phyloP scores from a whole-genome alignment of 2,888 invertebrate species.

The Cryptus armator region DNA sequence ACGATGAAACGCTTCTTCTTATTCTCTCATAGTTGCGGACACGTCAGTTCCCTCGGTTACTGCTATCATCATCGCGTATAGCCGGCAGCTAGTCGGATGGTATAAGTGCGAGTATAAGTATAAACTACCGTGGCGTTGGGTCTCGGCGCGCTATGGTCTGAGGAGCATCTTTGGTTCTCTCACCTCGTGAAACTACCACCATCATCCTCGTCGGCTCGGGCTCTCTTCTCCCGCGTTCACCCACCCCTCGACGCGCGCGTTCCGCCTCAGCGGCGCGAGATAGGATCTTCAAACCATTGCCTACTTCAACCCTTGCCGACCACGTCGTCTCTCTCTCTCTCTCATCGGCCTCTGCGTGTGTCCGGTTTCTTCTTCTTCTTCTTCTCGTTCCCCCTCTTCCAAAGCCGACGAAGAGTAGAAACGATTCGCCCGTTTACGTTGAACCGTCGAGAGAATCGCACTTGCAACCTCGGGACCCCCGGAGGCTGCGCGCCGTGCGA shows the following conservation, averaged over 20 bases:
- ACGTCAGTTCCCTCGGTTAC: constrained; percentile 76
- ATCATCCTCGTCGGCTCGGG: neutral
- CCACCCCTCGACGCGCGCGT: constrained; percentile 63
- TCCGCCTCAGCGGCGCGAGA: constrained; percentile 78
- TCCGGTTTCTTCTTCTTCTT: constrained; percentile 52
- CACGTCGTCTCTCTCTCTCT: constrained; percentile 37
- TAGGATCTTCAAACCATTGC: constrained; percentile 75
- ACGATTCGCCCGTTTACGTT: constrained; percentile 49
- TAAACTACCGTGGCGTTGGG: constrained; percentile 77
- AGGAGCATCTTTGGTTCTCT: constrained; percentile 68
- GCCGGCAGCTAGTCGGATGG: constrained; percentile 75
- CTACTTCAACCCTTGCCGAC: constrained; percentile 67
- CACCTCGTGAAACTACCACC: constrained; percentile 48
- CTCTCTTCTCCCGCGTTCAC: constrained; percentile 26
- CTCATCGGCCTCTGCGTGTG: neutral
- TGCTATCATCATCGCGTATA: constrained; percentile 80
- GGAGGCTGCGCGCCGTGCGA: constrained; percentile 52
- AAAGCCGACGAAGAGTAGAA: constrained; percentile 40
- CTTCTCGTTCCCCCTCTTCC: neutral
- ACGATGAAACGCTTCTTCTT: constrained; percentile 65
- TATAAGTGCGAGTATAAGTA: constrained; percentile 78
- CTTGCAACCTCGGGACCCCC: constrained; percentile 58
- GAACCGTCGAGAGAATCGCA: constrained; percentile 56
- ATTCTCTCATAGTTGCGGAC: constrained; percentile 62
- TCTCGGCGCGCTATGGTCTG: constrained; percentile 71